phyloP scores from a whole-genome alignment of 1,140 invertebrate genomes.

The Brachionus paranguensis region DNA sequence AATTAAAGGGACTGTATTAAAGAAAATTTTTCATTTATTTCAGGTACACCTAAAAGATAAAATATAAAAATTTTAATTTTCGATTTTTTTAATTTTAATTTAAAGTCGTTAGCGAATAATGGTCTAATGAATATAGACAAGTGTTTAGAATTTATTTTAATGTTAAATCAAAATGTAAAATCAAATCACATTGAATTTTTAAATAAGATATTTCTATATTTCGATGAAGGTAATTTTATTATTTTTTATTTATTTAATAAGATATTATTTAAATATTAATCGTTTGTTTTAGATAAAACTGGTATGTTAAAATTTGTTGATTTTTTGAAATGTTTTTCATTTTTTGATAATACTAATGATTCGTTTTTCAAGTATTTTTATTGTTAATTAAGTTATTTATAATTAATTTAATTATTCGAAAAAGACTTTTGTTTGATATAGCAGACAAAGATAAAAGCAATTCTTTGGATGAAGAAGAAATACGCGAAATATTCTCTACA shows the following conservation, averaged over 20 bases:
- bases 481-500: not conserved
- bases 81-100: too few species aligned
- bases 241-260: too few species aligned
- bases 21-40: too few species aligned
- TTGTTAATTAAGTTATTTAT: too few species aligned
- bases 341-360: not conserved
- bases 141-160: not conserved
- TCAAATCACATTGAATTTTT: not conserved
- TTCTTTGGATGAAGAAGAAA: not conserved
- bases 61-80: too few species aligned
- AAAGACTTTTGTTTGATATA: not conserved
- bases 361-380: slow-evolving; percentile 7
- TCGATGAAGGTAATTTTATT: not conserved
- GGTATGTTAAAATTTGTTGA: not conserved
- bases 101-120: not conserved
- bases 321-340: not conserved
- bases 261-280: too few species aligned
- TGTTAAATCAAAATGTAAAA: not conserved
- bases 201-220: not conserved
- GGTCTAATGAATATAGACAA: not conserved
- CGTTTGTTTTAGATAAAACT: slow-evolving; percentile 8
- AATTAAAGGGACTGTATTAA: too few species aligned
- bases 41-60: too few species aligned
- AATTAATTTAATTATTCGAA: too few species aligned
- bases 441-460: not conserved